These are phyloP conservation scores for Luidia sarsii DNA, from an alignment of 53 echinoderm and acorn worm genomes.

Conservation along the genomic window DNA sequence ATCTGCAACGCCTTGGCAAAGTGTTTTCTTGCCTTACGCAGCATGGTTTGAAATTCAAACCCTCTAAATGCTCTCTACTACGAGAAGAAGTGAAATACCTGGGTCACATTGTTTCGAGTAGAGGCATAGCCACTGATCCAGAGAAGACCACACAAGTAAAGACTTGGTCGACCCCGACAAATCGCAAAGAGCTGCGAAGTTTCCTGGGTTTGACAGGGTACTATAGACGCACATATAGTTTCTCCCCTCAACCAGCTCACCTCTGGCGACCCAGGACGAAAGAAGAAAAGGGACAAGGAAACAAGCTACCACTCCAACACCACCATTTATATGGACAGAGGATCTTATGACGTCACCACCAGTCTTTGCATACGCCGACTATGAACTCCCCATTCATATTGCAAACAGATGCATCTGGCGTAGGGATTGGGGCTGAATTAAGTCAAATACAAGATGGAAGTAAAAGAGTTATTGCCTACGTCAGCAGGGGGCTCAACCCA, in stretches of 20 bases:
- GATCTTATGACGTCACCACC: background rate
- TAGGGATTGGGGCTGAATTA: background rate
- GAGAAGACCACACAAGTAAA: background rate
- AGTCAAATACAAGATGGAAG: background rate
- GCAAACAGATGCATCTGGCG: too few species aligned
- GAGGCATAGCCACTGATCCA: background rate
- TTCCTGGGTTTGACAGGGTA: background rate
- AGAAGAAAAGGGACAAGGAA: background rate
- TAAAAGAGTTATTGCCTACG: too few species aligned
- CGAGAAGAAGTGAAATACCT: background rate
- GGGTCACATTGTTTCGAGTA: background rate
- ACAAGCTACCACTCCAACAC: background rate
- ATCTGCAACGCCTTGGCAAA: conserved; percentile 4
- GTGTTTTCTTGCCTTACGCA: background rate
- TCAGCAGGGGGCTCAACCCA: background rate
- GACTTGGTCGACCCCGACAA: background rate
- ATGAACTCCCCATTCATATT: too few species aligned
- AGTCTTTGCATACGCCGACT: too few species aligned
- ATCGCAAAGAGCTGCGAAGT: conserved; percentile 2
- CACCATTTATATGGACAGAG: background rate
- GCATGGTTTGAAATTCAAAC: too few species aligned
- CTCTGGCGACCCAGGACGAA: background rate
- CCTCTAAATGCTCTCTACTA: background rate
- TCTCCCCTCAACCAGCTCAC: background rate
- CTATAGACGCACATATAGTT: background rate